Evolutionary conservation across 2,797 vertebrate genomes (phyloP).

Genomic region (Tadarida brasiliensis): DNA sequence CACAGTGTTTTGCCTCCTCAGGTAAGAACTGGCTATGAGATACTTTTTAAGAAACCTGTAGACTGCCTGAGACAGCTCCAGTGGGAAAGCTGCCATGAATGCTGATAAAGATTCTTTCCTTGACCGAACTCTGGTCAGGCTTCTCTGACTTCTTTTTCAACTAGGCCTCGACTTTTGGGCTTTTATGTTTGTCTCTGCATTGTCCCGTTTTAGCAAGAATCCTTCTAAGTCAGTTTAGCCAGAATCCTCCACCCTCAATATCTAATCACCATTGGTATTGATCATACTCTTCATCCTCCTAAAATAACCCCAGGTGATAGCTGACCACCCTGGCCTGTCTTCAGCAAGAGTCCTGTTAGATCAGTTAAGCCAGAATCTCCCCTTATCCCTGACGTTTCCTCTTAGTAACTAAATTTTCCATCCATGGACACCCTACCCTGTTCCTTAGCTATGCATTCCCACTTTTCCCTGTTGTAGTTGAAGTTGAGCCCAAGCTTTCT

Average conservation of each 20-base stretch:
- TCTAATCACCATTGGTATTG: not conserved
- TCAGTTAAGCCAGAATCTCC: not conserved
- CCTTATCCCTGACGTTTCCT: not conserved
- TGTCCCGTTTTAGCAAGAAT: not conserved
- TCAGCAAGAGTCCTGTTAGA: not conserved
- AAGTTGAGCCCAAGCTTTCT: not conserved
- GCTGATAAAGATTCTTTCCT: not conserved
- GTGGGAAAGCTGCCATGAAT: not conserved
- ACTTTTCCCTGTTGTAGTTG: not conserved
- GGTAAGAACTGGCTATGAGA: not conserved
- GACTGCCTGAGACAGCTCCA: not conserved
- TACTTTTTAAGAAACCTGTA: not conserved
- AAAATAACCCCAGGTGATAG: fast-evolving
- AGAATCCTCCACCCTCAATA: not conserved
- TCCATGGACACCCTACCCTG: not conserved
- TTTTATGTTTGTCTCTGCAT: not conserved
- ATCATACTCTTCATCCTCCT: not conserved
- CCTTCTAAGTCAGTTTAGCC: not conserved
- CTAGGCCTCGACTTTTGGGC: not conserved
- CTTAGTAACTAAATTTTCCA: not conserved
- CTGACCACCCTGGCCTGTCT: not conserved
- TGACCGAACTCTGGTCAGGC: not conserved
- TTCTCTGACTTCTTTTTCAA: not conserved
- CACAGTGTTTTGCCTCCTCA: not conserved
- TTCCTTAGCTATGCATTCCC: not conserved